phyloP scores from a whole-genome alignment of 2,888 invertebrate species.

The Standfussiana lucernea region DNA sequence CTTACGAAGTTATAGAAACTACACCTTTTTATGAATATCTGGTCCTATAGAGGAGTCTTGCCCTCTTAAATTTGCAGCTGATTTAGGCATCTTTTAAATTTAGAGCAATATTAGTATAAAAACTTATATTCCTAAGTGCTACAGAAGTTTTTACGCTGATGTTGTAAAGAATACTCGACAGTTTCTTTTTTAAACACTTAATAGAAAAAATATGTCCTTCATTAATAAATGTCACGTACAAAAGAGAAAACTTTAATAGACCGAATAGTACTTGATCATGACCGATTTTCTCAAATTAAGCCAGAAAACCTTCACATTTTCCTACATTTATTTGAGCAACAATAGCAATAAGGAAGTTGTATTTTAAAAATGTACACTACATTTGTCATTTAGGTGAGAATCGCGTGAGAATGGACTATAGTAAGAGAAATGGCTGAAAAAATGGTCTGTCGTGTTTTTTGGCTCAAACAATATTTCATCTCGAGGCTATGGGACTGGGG shows the following conservation, averaged over 20 bases:
- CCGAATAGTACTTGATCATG: background rate
- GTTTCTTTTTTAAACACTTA: background rate
- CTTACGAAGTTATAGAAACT: background rate
- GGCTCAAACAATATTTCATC: conserved; percentile 83
- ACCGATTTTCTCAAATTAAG: conserved; percentile 30
- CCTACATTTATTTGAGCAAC: conserved; percentile 44
- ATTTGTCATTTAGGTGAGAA: conserved; percentile 71
- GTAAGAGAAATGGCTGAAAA: conserved; percentile 71
- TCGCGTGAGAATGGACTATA: conserved; percentile 74
- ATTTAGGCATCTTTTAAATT: background rate
- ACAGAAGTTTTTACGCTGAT: background rate
- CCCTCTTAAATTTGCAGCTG: background rate
- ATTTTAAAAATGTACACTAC: conserved; percentile 51
- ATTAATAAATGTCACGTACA: too few relatives aligned
- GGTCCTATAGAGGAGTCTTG: background rate
- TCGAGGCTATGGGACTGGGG: conserved; percentile 74
- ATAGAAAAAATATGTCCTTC: background rate
- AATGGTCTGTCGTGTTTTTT: conserved; percentile 78
- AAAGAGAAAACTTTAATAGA: background rate
- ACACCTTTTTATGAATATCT: too few relatives aligned
- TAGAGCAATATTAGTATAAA: background rate
- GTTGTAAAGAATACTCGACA: background rate
- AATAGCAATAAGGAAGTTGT: conserved; percentile 62
- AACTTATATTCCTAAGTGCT: background rate
- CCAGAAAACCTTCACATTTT: conserved; percentile 11